Base-by-base conservation (phyloP, 1,140 invertebrate species). In the Achroia grisella region DNA sequence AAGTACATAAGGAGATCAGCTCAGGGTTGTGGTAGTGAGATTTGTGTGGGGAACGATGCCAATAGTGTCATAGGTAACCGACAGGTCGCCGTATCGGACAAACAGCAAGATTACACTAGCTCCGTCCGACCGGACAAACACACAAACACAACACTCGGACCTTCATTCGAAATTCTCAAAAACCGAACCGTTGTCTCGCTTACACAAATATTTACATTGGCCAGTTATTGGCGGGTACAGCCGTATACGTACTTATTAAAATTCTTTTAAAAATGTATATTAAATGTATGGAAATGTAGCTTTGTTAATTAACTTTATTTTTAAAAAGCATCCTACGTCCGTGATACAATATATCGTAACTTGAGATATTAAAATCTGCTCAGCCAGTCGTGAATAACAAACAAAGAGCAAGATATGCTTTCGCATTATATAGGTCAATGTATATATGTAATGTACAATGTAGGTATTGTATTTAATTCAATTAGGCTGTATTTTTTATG, bases 151-250 rank as follows among this genome's bases (percentile, higher is more conserved):
- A 44, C 17, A 23, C 17, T 23, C 48, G 62, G 62, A 65, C 68
- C 72, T 75, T 77, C 70, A 72, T 68, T 72, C 64, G 69, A 55
- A 76, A 76, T 79, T 79, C 78, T 82, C 78, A 82, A 81, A 82
- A 82, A 79, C 73, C 68, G 48, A 54, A 56, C 45, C 67, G 65
- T 74, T 77, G 75, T 76, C 73, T 75, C 76, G 58, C 62, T 68
- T 69, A 50, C 56, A 70, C 58, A 65, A 82, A 82, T 76, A 82
- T 82, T 82, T 71, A 56, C 55, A 52, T 60, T 71, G 69, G 65
- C 63, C 74, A 71, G 78, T 75, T 82, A 82, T 82, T 82, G 78
- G 78, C 72, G 47, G 71, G 67, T 71, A 82, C 67, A 47, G 39
- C 48, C 49, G 49, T 8, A 33, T 8, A 10, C 36, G 48, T 36